These are phyloP conservation scores for Molorchus minor DNA, from an alignment of 2,888 invertebrate genomes.

Conservation along the genomic window DNA sequence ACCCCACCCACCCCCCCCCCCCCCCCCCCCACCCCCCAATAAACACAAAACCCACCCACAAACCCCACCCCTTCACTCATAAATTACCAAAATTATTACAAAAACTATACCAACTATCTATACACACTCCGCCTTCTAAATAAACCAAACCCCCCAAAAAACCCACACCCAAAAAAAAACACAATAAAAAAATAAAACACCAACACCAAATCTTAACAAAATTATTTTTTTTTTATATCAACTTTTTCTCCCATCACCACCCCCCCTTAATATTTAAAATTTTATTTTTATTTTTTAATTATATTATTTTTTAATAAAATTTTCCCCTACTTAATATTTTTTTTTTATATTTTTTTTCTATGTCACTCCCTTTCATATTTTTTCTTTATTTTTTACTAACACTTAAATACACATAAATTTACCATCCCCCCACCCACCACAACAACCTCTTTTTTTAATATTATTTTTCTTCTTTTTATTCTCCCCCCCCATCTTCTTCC, in stretches of 20 bases:
- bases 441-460: not conserved
- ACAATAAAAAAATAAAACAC: no score
- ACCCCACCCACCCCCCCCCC: no score
- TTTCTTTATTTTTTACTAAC: not conserved
- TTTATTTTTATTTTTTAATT: not conserved
- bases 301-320: not conserved
- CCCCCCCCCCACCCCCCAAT: no score
- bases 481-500: not conserved
- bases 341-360: not conserved
- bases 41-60: no score
- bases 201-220: no score
- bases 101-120: no score
- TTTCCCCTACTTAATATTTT: not conserved
- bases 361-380: not conserved
- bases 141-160: no score
- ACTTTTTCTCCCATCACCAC: not conserved
- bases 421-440: not conserved
- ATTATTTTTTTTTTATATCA: not conserved
- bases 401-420: no score
- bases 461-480: not conserved
- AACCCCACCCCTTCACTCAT: no score
- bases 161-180: no score
- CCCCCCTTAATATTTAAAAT: not conserved
- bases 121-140: no score
- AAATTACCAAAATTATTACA: no score